Conservation (phyloP, 2,113 vertebrate species). For the Epinephelus moara region DNA sequence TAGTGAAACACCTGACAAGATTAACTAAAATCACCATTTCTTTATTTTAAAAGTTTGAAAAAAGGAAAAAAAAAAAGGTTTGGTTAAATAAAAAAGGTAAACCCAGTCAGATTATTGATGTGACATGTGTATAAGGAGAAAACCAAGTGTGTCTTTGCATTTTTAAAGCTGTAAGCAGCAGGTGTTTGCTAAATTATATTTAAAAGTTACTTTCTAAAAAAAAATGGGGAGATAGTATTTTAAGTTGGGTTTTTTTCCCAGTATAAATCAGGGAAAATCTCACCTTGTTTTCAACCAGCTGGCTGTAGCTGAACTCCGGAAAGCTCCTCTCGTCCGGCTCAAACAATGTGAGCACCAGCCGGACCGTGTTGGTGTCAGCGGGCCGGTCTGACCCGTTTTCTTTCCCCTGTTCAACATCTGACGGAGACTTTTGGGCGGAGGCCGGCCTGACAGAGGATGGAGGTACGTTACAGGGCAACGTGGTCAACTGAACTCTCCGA, state of each 20-base stretch:
- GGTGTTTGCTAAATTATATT: no score
- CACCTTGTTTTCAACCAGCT: slow-evolving; percentile 86
- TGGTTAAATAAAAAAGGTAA: no score
- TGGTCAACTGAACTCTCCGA: slow-evolving; percentile 89
- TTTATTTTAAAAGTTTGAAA: no score
- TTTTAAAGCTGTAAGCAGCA: no score
- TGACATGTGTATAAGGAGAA: neutral
- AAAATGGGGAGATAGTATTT: no score
- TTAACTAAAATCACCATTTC: neutral
- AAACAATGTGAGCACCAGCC: slow-evolving; percentile 88
- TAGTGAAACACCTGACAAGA: neutral
- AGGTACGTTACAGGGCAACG: slow-evolving; percentile 72
- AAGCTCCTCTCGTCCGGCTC: slow-evolving; percentile 89
- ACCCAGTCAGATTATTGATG: neutral
- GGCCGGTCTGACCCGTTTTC: neutral
- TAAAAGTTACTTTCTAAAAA: no score
- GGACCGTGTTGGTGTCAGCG: slow-evolving; percentile 66
- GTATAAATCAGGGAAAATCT: neutral
- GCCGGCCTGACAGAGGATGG: slow-evolving; percentile 40
- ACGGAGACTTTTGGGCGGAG: slow-evolving; percentile 45
- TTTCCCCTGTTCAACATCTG: neutral
- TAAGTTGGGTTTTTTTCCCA: no score
- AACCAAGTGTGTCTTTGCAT: neutral
- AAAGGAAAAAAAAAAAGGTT: no score
- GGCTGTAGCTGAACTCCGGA: slow-evolving; percentile 93